Evolutionary conservation across 2,113 vertebrate species (phyloP).

Genomic region (Papio anubis): DNA sequence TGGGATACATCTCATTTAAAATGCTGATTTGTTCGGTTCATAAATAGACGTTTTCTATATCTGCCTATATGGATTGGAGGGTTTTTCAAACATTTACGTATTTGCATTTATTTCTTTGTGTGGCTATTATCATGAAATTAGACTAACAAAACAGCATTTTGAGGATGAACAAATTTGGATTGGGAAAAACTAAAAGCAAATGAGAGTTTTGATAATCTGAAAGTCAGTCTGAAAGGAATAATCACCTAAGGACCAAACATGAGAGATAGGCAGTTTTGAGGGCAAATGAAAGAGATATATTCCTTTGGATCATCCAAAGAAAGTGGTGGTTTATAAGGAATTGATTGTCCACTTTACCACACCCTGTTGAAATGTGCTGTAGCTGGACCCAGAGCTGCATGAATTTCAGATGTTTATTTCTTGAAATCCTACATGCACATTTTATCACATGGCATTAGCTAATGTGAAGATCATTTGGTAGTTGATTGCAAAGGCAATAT

Average conservation of each 20-base stretch:
- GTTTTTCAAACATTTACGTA: conserved; percentile 1
- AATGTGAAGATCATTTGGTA: neutral
- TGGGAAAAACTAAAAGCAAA: conserved; percentile 41
- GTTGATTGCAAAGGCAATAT: neutral
- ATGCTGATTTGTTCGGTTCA: neutral
- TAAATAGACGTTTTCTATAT: neutral
- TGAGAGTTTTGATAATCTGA: conserved; percentile 29
- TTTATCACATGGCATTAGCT: no score
- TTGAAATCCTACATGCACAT: no score
- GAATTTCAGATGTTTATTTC: neutral
- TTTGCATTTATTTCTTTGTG: neutral
- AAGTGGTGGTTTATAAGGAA: neutral
- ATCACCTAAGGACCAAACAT: neutral
- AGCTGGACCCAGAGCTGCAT: neutral
- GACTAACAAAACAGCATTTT: conserved; percentile 1
- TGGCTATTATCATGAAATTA: neutral
- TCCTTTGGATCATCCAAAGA: neutral
- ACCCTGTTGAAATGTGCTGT: conserved; percentile 5
- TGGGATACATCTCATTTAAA: conserved; percentile 7
- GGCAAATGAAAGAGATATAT: neutral
- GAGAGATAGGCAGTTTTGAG: neutral
- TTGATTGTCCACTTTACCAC: conserved; percentile 10
- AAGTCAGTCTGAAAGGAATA: conserved; percentile 36
- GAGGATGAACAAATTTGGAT: neutral
- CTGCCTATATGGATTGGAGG: neutral